Base-by-base conservation (phyloP, 2,113 vertebrate genomes). In the Austrofundulus limnaeus region DNA sequence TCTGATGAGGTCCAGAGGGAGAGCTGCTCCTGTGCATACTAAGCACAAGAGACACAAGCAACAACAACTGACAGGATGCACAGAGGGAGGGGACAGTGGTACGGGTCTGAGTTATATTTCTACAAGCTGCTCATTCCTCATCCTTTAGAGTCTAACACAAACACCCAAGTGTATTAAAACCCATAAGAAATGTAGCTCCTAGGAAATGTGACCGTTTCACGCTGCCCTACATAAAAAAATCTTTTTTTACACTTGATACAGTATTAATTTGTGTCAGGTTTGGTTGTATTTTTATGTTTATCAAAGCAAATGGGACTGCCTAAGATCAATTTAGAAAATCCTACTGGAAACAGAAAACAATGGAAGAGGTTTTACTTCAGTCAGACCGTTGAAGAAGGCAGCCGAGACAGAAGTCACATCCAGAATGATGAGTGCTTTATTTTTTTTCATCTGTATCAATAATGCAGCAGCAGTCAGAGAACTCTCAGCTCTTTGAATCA, bases 1-100 rank as follows among this genome's bases (percentile, higher is more conserved):
- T 28, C 51, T 66, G 15, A 45, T 66, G 34, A 49, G 42, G 41
- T 47, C 50, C 60, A 48, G 21, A 23, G 65, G 19, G 53, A 75
- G 47, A 42, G 21, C 1, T 19, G 20, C 49, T 28, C 34, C 21
- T 43, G 48, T 38, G 34, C 19, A 65, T 60, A 14, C 52, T 24
- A 50, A 74, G 17, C 47, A 53, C 46, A 34, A 11, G 25, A 37
- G 52, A 63, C 34, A 34, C 3, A 38, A 21, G 14, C 6, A 37
- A 43, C 16, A 41, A n/a, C 9, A 53, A 37, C 21, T 23, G n/a
- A 42, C 1, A 0, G 5, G 14, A 24, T 16, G 28, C 24, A 19
- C 16, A 43, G 16, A 42, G 12, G 9, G 16, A 42, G 12, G 9
- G 63, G 2, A 31, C 16, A 2, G 34, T 5, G 4, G 17, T 3